A percentile compares a stretch with the other conserved stretches of the same genome.
Conservation (phyloP, 2,113 vertebrate species). For the Lichenostomus cassidix region DNA sequence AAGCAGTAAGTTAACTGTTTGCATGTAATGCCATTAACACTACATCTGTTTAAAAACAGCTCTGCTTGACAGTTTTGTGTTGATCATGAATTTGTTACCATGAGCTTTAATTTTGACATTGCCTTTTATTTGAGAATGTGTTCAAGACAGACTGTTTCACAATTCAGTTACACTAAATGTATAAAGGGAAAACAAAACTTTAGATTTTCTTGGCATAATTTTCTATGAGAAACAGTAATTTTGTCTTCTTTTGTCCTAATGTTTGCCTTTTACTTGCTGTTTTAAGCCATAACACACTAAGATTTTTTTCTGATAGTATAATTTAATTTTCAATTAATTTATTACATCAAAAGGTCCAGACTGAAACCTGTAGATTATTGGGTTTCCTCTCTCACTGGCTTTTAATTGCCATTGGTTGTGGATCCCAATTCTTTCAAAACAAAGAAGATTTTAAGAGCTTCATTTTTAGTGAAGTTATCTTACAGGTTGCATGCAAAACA, state of each 20-base stretch:
- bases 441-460: not conserved
- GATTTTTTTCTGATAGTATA: not conserved
- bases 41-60: not conserved
- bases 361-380: not conserved
- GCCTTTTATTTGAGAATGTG: not conserved
- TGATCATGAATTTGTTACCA: not conserved
- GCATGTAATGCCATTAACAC: not conserved
- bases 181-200: not conserved
- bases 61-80: not conserved
- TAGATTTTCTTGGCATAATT: not conserved
- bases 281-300: not conserved
- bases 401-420: not conserved
- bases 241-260: not conserved
- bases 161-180: not conserved
- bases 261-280: not conserved
- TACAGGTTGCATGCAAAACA: not conserved
- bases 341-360: not conserved
- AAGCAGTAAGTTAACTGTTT: not conserved
- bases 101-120: not conserved
- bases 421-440: not conserved
- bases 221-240: not conserved
- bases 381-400: not conserved
- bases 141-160: not conserved
- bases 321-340: not conserved
- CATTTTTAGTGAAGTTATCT: not conserved